Evolutionary conservation across 2,113 vertebrate genomes (phyloP).

Genomic region (Semnornis frantzii): DNA sequence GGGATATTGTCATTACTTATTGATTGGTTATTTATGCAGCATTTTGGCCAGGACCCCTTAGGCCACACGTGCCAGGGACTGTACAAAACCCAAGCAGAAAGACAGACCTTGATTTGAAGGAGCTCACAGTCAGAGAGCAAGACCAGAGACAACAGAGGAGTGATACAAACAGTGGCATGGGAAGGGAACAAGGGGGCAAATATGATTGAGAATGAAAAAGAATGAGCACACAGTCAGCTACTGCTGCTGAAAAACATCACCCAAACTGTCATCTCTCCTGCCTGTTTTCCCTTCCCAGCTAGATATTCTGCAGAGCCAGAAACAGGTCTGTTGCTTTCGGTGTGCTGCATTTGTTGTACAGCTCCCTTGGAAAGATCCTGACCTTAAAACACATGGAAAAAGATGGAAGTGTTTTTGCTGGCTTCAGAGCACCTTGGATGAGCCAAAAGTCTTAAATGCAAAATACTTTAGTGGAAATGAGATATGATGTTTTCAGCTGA

Average conservation of each 20-base stretch:
- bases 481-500: conserved; percentile 16
- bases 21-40: background rate
- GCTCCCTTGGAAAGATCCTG: conserved; percentile 51
- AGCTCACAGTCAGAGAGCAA: background rate
- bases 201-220: background rate
- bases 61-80: background rate
- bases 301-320: background rate
- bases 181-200: background rate
- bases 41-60: background rate
- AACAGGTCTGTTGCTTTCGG: background rate
- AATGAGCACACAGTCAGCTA: background rate
- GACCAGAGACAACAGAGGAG: background rate
- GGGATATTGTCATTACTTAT: conserved; percentile 2
- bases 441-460: conserved; percentile 36
- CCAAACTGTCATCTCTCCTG: background rate
- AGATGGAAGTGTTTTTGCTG: conserved; percentile 57
- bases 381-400: conserved; percentile 43
- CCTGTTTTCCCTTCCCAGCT: background rate
- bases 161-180: background rate
- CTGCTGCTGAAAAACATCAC: background rate
- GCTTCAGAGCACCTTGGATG: conserved; percentile 1
- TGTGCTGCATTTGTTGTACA: background rate
- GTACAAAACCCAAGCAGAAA: background rate
- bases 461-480: conserved; percentile 45
- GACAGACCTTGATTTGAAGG: background rate